phyloP scores from a whole-genome alignment of 2,113 vertebrate genomes.

The Labeo rohita region DNA sequence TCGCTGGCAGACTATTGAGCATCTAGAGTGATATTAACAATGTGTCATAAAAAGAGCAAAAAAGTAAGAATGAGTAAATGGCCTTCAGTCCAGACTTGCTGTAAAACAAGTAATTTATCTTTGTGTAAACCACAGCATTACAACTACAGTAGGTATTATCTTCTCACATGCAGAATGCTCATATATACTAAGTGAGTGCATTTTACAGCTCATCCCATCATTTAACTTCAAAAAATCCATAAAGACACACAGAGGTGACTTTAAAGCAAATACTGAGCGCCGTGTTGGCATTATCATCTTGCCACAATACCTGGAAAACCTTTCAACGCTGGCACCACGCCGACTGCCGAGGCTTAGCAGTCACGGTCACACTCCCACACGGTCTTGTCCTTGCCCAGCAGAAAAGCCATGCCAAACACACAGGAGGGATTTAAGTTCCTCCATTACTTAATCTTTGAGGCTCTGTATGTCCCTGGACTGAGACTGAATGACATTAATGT shows the following conservation, averaged over 20 bases:
- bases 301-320: constrained; percentile 59
- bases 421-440: constrained; percentile 36
- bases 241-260: constrained; percentile 5
- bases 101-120: neutral
- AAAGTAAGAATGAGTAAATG: neutral
- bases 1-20: neutral
- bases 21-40: neutral
- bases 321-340: constrained; percentile 55
- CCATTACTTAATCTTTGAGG: constrained; percentile 24
- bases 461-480: neutral
- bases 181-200: neutral
- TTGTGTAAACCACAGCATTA: neutral
- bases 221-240: neutral
- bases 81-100: neutral
- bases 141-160: neutral
- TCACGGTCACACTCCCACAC: constrained; percentile 18
- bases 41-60: neutral
- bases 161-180: neutral
- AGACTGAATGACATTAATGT: neutral
- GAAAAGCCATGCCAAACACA: constrained; percentile 27
- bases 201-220: constrained; percentile 31
- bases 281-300: constrained; percentile 59
- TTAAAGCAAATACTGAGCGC: constrained; percentile 33
- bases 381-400: neutral
- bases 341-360: constrained; percentile 43